These are phyloP conservation scores for Homalodisca vitripennis DNA, from an alignment of 1,140 invertebrate species.

Conservation along the genomic window DNA sequence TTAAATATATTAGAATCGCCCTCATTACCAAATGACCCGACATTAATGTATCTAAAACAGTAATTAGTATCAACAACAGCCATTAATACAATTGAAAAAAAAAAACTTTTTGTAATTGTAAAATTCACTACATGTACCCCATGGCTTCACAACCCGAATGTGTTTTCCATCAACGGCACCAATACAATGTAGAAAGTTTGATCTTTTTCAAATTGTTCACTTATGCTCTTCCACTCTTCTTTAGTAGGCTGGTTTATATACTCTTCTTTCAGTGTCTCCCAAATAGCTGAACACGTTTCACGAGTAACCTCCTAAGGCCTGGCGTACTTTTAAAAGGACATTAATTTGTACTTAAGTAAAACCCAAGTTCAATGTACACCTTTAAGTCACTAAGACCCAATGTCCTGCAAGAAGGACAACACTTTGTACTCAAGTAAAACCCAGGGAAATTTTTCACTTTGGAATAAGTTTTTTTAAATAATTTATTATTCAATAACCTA, in stretches of 20 bases:
- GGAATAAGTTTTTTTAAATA: too few relatives aligned
- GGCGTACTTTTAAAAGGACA: too few relatives aligned
- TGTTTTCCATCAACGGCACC: conserved; percentile 50
- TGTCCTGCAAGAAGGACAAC: too few relatives aligned
- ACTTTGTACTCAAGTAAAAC: too few relatives aligned
- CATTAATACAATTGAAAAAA: conserved; percentile 51
- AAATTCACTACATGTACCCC: conserved; percentile 45
- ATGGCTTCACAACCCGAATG: conserved; percentile 45
- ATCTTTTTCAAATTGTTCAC: conserved; percentile 42
- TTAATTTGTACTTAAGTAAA: too few relatives aligned
- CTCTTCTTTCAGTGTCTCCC: neutral
- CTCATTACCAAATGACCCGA: conserved; percentile 49
- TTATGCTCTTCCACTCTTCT: conserved; percentile 43
- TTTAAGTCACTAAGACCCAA: too few relatives aligned
- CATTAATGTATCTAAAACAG: conserved; percentile 50
- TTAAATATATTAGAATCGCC: conserved; percentile 44
- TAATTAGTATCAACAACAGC: conserved; percentile 53
- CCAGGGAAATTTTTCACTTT: too few relatives aligned
- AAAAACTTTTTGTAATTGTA: conserved; percentile 52
- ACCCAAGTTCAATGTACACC: too few relatives aligned
- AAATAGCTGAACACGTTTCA: conserved; percentile 1
- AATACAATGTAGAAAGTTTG: conserved; percentile 46
- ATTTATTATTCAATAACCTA: too few relatives aligned
- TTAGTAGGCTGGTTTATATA: neutral
- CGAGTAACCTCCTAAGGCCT: too few relatives aligned